Evolutionary conservation across 2,113 vertebrate genomes (phyloP).

Genomic region (Phoxinus phoxinus): DNA sequence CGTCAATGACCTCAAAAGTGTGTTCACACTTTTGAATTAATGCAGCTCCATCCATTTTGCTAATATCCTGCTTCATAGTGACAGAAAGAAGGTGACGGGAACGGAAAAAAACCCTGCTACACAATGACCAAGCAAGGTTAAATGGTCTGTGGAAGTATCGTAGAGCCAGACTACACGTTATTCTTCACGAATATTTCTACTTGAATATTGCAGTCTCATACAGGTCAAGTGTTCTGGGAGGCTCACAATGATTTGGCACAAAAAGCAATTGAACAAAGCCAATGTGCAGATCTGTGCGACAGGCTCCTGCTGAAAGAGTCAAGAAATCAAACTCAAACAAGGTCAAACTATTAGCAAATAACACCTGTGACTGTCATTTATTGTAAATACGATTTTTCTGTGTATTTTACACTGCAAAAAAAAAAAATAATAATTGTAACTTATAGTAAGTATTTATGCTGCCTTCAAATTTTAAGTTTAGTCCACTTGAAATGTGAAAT

Average conservation of each 20-base stretch:
- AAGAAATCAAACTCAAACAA: constrained; percentile 34
- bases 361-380: background rate
- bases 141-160: background rate
- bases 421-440: background rate
- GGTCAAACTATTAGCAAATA: background rate
- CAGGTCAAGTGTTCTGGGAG: background rate
- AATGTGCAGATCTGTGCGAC: background rate
- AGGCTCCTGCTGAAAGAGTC: background rate
- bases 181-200: constrained; percentile 13
- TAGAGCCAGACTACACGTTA: background rate
- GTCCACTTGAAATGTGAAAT: too few relatives aligned
- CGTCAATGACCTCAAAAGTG: constrained; percentile 48
- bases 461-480: too few relatives aligned
- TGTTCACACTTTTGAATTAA: constrained; percentile 57
- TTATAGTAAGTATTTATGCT: too few relatives aligned
- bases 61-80: background rate
- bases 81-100: background rate
- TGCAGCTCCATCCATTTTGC: constrained; percentile 57
- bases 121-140: background rate
- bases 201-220: constrained; percentile 34
- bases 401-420: background rate
- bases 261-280: background rate
- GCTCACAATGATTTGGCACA: constrained; percentile 1
- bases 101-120: background rate
- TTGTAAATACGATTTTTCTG: background rate